Evolutionary conservation across 1,140 invertebrate species (phyloP).

Genomic region (Pinna nobilis): DNA sequence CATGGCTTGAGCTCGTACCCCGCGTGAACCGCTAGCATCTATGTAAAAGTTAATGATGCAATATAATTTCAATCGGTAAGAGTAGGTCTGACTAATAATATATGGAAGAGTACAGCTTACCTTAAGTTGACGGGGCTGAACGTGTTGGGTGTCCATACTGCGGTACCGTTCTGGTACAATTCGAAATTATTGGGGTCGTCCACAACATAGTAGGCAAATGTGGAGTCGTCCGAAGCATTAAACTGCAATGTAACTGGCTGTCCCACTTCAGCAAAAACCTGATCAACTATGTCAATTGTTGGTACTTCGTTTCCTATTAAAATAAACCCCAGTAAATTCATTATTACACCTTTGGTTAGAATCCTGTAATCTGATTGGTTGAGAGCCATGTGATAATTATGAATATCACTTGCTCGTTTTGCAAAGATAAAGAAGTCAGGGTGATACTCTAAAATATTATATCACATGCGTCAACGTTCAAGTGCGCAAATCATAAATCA

Average conservation of each 20-base stretch:
- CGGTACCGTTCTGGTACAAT: not conserved
- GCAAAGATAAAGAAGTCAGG: too few species aligned
- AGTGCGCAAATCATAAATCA: too few species aligned
- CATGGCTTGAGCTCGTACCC: too few species aligned
- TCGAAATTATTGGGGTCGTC: not conserved
- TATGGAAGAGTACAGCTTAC: not conserved
- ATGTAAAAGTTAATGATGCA: too few species aligned
- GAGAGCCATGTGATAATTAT: too few species aligned
- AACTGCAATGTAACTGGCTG: not conserved
- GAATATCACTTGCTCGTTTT: too few species aligned
- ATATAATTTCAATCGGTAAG: not conserved
- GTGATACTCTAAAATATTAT: too few species aligned
- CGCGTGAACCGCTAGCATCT: too few species aligned
- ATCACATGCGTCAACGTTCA: too few species aligned
- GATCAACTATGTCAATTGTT: not conserved
- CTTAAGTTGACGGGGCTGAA: conserved; percentile 9
- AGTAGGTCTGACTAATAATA: not conserved
- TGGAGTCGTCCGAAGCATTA: conserved; percentile 15
- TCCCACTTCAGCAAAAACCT: conserved; percentile 3
- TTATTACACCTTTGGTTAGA: not conserved
- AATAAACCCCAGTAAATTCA: not conserved
- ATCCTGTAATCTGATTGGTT: too few species aligned
- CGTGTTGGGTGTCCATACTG: conserved; percentile 21
- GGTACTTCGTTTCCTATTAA: not conserved
- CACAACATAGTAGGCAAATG: conserved; percentile 7